Conservation (phyloP, 2,797 vertebrate genomes). For the Myotis findleyi region DNA sequence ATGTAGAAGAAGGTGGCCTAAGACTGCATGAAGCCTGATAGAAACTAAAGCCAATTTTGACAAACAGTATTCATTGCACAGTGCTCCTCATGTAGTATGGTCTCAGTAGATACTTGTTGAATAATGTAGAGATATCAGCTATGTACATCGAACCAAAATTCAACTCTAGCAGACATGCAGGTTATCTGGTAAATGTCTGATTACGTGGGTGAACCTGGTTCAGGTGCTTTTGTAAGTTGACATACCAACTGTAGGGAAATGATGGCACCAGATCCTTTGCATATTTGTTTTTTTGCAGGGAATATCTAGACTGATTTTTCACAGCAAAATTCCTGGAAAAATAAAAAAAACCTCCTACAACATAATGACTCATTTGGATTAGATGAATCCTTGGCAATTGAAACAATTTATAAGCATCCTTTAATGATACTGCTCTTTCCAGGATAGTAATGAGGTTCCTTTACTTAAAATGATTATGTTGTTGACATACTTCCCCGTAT, state of each 20-base stretch:
- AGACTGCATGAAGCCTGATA: neutral
- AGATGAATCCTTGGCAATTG: neutral
- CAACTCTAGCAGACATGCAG: neutral
- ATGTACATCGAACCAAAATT: neutral
- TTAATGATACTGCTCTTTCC: constrained; percentile 4
- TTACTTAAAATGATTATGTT: constrained; percentile 39
- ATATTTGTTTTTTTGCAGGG: neutral
- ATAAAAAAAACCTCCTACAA: neutral
- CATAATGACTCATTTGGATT: constrained; percentile 2
- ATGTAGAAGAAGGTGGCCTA: neutral
- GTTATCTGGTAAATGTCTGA: neutral
- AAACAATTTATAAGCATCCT: constrained; percentile 6
- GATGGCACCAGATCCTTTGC: neutral
- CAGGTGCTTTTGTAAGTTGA: neutral
- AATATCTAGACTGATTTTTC: neutral
- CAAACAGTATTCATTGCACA: neutral
- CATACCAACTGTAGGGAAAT: neutral
- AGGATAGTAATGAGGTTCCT: neutral
- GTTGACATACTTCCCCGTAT: neutral
- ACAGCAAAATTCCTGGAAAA: neutral
- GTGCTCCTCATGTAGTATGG: neutral
- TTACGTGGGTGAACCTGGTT: neutral
- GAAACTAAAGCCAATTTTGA: neutral
- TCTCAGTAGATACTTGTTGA: neutral
- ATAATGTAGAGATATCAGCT: neutral